Evolutionary conservation across 2,888 invertebrate genomes (phyloP).

Genomic region (Masnerella sp.): DNA sequence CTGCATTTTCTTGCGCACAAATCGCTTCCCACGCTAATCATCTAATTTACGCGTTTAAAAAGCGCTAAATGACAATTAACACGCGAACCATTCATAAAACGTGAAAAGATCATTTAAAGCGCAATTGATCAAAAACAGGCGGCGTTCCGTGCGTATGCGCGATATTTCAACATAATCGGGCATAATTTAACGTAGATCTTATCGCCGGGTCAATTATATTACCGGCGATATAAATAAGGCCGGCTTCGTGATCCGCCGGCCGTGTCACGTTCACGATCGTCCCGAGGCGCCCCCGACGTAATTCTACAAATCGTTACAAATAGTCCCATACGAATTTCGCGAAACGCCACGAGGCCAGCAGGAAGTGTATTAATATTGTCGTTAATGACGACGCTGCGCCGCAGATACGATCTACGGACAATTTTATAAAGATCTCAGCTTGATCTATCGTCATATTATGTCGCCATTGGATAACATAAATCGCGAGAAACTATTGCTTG

Average conservation of each 20-base stretch:
- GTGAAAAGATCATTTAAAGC: constrained; percentile 32
- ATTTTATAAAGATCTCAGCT: constrained; percentile 25
- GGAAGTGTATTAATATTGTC: constrained; percentile 35
- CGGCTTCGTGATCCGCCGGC: constrained; percentile 24
- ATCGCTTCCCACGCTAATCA: constrained; percentile 24
- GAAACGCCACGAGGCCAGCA: constrained; percentile 29
- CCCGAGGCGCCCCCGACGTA: constrained; percentile 21
- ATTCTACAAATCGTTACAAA: constrained; percentile 51
- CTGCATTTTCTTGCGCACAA: neutral
- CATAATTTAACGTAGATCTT: constrained; percentile 47
- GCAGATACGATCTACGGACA: constrained; percentile 8
- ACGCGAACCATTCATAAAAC: constrained; percentile 25
- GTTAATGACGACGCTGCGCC: constrained; percentile 33
- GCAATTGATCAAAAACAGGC: constrained; percentile 34
- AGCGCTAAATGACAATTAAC: constrained; percentile 33
- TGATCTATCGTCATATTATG: constrained; percentile 7
- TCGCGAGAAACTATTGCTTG: constrained; percentile 5
- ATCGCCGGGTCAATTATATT: constrained; percentile 52
- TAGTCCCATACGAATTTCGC: constrained; percentile 28
- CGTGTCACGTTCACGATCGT: constrained; percentile 35
- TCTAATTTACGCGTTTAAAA: neutral
- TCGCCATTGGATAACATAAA: constrained; percentile 16
- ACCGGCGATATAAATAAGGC: constrained; percentile 33
- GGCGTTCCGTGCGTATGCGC: constrained; percentile 28
- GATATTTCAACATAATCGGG: constrained; percentile 36